Conservation (phyloP, 2,113 vertebrate genomes). For the Sciurus niger region DNA sequence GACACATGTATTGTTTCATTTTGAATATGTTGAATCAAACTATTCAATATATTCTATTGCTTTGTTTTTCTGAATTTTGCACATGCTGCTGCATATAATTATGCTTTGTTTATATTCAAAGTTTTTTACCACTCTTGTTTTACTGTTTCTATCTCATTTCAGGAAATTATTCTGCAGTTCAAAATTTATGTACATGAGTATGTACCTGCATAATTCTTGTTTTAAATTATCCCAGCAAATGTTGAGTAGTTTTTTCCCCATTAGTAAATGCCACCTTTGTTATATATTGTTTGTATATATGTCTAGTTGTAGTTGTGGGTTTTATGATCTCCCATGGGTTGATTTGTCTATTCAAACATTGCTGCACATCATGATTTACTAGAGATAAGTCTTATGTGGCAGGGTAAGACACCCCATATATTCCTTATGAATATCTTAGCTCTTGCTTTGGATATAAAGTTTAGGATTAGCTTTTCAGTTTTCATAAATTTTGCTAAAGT, state of each 20-base stretch:
- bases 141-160: not conserved
- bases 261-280: not conserved
- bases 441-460: not conserved
- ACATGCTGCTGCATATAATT: not conserved
- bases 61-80: not conserved
- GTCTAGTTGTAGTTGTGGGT: not conserved
- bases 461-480: not conserved
- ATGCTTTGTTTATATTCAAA: not conserved
- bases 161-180: not conserved
- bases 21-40: constrained; percentile 17
- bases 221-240: not conserved
- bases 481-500: not conserved
- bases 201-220: not conserved
- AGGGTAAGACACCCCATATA: not conserved
- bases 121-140: not conserved
- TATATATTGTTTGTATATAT: not conserved
- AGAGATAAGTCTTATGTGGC: not conserved
- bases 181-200: not conserved
- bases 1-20: not conserved
- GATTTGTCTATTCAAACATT: not conserved
- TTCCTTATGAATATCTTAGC: not conserved
- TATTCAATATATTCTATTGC: not conserved
- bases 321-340: not conserved
- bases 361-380: not conserved
- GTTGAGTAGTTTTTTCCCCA: not conserved